These are phyloP conservation scores for Trachelus tabidus DNA, from an alignment of 2,888 invertebrate genomes.

Conservation along the genomic window DNA sequence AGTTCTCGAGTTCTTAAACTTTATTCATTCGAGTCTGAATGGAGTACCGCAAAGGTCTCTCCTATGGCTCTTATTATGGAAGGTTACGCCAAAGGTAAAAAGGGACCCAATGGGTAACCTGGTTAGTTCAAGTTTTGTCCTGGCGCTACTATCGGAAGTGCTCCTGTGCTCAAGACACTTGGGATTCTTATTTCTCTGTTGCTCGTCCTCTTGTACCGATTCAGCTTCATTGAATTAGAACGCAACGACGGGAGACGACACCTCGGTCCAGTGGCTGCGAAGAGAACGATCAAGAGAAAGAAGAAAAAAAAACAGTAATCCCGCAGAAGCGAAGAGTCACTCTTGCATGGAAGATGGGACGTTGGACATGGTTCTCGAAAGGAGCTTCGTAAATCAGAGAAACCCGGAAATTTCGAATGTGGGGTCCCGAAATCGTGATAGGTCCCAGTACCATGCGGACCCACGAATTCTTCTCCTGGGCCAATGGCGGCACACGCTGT, in stretches of 20 bases:
- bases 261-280: neutral
- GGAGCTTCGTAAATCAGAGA: neutral
- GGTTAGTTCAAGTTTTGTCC: neutral
- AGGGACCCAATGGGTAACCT: neutral
- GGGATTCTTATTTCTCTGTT: neutral
- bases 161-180: neutral
- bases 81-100: neutral
- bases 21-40: slow-evolving; percentile 46
- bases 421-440: neutral
- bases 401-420: neutral
- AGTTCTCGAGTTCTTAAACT: slow-evolving; percentile 52
- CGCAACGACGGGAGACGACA: neutral
- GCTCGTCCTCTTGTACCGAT: neutral
- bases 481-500: neutral
- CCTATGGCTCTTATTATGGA: neutral
- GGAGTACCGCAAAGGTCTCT: slow-evolving; percentile 45
- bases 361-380: neutral
- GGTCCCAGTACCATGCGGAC: neutral
- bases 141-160: neutral
- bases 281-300: neutral
- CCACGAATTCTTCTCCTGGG: neutral
- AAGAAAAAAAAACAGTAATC: neutral
- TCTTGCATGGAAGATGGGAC: neutral
- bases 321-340: neutral
- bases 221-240: neutral